Conservation (phyloP, 2,797 vertebrate genomes). For the Pteronotus mesoamericanus region DNA sequence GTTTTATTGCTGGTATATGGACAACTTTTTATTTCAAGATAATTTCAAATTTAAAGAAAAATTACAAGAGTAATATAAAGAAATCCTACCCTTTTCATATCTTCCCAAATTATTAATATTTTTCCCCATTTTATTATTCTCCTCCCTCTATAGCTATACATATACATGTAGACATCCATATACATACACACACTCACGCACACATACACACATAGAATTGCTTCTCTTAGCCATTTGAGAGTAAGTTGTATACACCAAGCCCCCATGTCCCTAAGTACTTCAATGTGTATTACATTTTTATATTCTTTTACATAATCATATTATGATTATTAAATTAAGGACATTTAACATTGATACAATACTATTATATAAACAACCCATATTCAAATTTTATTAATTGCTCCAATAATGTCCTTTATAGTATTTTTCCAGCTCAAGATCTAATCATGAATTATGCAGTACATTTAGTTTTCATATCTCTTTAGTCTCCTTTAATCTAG, state of each 20-base stretch:
- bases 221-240: slow-evolving; percentile 3
- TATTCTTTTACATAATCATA: neutral
- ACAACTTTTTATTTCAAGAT: neutral
- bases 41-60: neutral
- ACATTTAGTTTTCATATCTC: neutral
- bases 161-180: neutral
- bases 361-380: neutral
- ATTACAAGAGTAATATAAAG: neutral
- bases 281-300: neutral
- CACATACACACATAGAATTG: neutral
- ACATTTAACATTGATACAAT: neutral
- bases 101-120: neutral
- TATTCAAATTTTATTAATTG: neutral
- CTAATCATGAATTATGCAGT: neutral
- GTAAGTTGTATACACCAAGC: neutral
- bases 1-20: neutral
- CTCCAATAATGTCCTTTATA: neutral
- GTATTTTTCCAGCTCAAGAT: neutral
- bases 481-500: neutral
- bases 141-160: neutral
- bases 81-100: neutral
- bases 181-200: neutral
- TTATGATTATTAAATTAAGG: slow-evolving; percentile 12
- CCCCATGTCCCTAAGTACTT: neutral
- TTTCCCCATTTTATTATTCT: neutral